Evolutionary conservation across 1,140 invertebrate species (phyloP), one percentile per base, ranked within the genome.

Genomic region (Anastatus disparis): DNA sequence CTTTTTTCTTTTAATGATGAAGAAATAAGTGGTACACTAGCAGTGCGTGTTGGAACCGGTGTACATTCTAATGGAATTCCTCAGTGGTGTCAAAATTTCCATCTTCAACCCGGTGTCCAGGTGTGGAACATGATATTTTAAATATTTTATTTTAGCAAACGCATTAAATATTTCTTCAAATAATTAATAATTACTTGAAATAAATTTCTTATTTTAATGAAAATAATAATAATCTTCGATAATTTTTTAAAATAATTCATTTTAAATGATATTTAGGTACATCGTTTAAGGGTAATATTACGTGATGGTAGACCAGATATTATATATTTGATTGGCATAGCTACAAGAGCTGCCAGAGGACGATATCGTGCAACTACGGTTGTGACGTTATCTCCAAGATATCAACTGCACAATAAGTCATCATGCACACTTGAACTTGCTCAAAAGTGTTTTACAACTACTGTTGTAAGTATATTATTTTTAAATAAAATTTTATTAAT

Each of bases 1-100:
- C 87, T 98, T 53, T 99, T 99, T 85, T 95, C 94, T 59, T 97
- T 97, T 81, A 90, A 93, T 4, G 96, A 98, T 79, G 91, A 91
- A 24, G 95, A 97, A 79, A 92, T 90, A 8, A 92, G 90, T 63
- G 84, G 87, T 6, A 85, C 87, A 9, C 64, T 89, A 3, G 80
- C 87, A 3, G 81, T 88, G 7, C 87, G 95, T 69, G 89, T 97
- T 8, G 95, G 95, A 8, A 90, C 87, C 58, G 88, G 87, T 20
- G 84, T 93, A 13, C 90, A 92, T 80, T 81, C 84, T 8, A 87
- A 92, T 58, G 89, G 90, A 20, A 82, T 87, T 38, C 87, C 93
- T 8, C 90, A 92, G 78, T 95, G 94, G 94, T 96, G 92, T 81
- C 91, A 91, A 68, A 90, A 91, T 73, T 96, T 96, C 86, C 90